phyloP scores from a whole-genome alignment of 2,113 vertebrate genomes.

The Lutjanus erythropterus region DNA sequence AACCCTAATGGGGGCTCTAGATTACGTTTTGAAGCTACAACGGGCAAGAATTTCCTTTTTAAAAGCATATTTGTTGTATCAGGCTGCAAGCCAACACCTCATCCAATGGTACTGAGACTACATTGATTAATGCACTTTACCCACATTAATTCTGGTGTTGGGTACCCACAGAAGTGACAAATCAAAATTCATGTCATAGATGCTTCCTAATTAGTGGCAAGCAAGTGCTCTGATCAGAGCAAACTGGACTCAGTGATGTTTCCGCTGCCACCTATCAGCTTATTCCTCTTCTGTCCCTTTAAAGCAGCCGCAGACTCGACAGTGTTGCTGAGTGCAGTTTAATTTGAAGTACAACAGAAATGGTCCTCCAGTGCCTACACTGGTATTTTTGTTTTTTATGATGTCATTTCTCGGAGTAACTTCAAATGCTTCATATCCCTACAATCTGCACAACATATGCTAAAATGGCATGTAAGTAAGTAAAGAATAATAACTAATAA shows the following conservation, averaged over 20 bases:
- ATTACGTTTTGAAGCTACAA: constrained; percentile 22
- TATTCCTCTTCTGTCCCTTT: constrained; percentile 6
- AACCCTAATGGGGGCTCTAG: constrained; percentile 11
- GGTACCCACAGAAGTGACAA: neutral
- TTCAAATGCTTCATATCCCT: no score
- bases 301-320: constrained; percentile 2
- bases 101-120: neutral
- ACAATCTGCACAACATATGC: no score
- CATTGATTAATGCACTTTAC: constrained; percentile 32
- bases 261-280: constrained; percentile 11
- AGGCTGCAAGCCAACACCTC: neutral
- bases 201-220: constrained; percentile 20
- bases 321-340: constrained; percentile 11
- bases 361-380: no score
- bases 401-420: no score
- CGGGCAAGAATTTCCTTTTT: constrained; percentile 26
- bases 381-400: no score
- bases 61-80: constrained; percentile 29
- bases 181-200: neutral
- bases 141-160: constrained; percentile 6
- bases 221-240: neutral
- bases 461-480: no score
- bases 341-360: no score
- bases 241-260: constrained; percentile 20
- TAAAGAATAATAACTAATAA: no score